Evolutionary conservation across 2,797 vertebrate genomes (phyloP), one percentile per base, ranked within the genome.

Genomic region (Pangasius larnaudii): DNA sequence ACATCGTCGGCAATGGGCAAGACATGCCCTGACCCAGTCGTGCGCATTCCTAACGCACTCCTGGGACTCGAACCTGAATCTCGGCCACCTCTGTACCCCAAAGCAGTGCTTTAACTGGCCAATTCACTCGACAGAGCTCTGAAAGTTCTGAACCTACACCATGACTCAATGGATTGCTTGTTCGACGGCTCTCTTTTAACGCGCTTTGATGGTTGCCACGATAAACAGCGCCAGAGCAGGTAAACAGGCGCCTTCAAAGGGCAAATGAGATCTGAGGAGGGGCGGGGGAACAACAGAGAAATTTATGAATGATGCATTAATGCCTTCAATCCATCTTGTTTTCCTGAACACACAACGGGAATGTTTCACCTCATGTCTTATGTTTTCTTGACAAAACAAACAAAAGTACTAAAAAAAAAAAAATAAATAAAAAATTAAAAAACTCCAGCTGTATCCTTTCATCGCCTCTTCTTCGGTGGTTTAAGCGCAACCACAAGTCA

Each of bases 271-370:
- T 89, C 86, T 80, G 58, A 86, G 71, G 78, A n/a, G 18, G 72
- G 84, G 87, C 8, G 30, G 19, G 30, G 91, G 89, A 84, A 84
- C 82, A 69, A 84, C 82, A 53, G 46, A 33, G 58, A 59, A 89
- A 87, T 92, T 94, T 91, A 95, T 95, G 94, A 94, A 95, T 94
- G 91, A 95, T 95, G 92, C 88, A 94, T 94, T 91, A 74, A 53
- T 67, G 14, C n/a, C 14, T 85, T 67, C 58, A 91, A 86, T 88
- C 87, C 90, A 75, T 92, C 92, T 79, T 63, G 59, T 87, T 92
- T 91, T 91, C 67, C 86, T 85, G 88, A 85, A n/a, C 59, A n/a
- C 51, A 94, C 92, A 94, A 94, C 94, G 93, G 89, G 36, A 81
- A 84, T 80, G 79, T 94, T 95, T 95, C 91, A 94, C 91, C 91